These are phyloP conservation scores for Lingula anatina DNA, from an alignment of 2,888 invertebrate species.

Conservation along the genomic window DNA sequence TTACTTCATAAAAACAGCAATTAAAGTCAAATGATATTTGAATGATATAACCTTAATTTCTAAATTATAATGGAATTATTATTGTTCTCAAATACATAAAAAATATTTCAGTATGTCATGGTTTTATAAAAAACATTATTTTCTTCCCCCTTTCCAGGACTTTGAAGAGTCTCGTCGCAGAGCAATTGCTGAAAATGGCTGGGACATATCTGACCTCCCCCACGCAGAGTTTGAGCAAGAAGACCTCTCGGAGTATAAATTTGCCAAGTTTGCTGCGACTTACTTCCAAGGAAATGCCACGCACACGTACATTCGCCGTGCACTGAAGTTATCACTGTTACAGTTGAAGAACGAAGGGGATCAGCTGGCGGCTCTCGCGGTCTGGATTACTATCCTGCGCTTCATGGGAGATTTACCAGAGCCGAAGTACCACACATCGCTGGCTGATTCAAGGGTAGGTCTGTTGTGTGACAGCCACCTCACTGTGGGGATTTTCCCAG, in stretches of 20 bases:
- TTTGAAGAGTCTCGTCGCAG: no score
- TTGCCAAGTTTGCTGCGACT: constrained; percentile 97
- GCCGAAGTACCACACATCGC: constrained; percentile 61
- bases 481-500: constrained; percentile 1
- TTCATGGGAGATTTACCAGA: constrained; percentile 77
- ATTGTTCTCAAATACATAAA: no score
- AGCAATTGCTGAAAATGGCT: constrained; percentile 12
- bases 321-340: constrained; percentile 86
- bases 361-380: constrained; percentile 88
- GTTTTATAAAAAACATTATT: no score
- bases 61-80: no score
- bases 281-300: constrained; percentile 92
- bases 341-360: constrained; percentile 92
- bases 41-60: no score
- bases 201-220: no score
- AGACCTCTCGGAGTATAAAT: constrained; percentile 92
- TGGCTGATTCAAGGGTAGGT: constrained; percentile 36
- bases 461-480: neutral
- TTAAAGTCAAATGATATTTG: no score
- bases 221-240: no score
- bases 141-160: no score
- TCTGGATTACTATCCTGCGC: constrained; percentile 95
- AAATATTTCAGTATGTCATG: no score
- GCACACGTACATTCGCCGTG: constrained; percentile 90
- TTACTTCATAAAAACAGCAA: no score